These are phyloP conservation scores for Galerucella calmariensis DNA, from an alignment of 2,888 invertebrate genomes.

Conservation along the genomic window DNA sequence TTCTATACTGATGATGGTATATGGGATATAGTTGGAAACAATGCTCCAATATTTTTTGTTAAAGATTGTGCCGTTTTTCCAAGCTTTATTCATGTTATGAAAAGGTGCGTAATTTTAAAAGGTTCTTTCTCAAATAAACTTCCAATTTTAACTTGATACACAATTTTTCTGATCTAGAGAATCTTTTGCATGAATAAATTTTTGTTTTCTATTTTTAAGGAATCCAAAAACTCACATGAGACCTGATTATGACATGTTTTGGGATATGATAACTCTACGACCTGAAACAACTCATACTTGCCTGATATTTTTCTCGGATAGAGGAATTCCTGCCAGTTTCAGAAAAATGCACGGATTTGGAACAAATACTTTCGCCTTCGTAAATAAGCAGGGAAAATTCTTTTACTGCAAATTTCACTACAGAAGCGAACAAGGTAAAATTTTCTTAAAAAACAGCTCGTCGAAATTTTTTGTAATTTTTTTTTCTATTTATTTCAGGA, in stretches of 20 bases:
- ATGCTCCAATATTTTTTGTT: conserved; percentile 93
- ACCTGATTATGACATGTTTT: conserved; percentile 90
- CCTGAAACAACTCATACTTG: conserved; percentile 90
- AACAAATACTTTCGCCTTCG: conserved; percentile 91
- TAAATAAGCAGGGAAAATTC: conserved; percentile 77
- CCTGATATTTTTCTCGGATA: conserved; percentile 87
- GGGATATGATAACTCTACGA: conserved; percentile 91
- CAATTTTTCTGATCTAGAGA: too few species aligned
- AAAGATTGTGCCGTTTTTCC: conserved; percentile 91
- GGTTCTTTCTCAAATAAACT: not conserved
- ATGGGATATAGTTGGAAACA: conserved; percentile 95
- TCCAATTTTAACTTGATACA: not conserved
- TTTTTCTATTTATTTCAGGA: conserved; percentile 57
- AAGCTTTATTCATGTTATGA: conserved; percentile 95
- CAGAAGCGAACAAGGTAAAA: conserved; percentile 84
- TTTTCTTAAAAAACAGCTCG: not conserved
- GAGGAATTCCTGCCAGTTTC: conserved; percentile 92
- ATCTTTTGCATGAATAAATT: too few species aligned
- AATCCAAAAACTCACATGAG: conserved; percentile 93
- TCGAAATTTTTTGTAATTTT: not conserved
- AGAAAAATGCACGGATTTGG: conserved; percentile 84
- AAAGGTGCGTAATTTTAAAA: conserved; percentile 67
- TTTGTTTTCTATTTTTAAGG: conserved; percentile 62
- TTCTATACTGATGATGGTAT: conserved; percentile 93
- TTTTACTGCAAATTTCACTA: conserved; percentile 94